A percentile compares a stretch with the other conserved stretches of the same genome.
Conservation (phyloP, 2,797 vertebrate species). For the Astyanax mexicanus region DNA sequence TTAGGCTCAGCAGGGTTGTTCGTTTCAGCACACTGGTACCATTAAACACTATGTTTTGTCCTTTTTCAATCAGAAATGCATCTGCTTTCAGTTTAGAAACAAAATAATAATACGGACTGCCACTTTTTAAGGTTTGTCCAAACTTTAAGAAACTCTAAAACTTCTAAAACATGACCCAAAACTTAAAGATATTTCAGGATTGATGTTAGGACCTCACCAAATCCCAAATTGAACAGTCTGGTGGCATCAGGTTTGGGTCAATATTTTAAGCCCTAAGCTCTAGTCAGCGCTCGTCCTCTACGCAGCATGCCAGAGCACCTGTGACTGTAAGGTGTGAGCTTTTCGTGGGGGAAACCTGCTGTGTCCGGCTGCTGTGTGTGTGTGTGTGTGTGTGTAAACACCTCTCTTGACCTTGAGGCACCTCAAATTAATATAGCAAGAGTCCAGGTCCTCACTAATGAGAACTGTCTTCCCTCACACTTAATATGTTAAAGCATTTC, state of each 20-base stretch:
- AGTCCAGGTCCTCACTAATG: conserved; percentile 32
- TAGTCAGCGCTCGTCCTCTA: conserved; percentile 39
- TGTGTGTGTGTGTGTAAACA: conserved; percentile 42
- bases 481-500: background rate
- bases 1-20: too few relatives aligned
- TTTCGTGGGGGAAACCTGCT: conserved; percentile 59
- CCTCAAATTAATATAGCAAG: conserved; percentile 32
- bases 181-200: background rate
- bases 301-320: conserved; percentile 36
- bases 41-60: too few relatives aligned
- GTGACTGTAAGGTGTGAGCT: conserved; percentile 53
- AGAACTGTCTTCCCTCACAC: background rate
- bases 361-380: conserved; percentile 46
- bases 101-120: too few relatives aligned
- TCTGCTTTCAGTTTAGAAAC: too few relatives aligned
- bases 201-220: background rate
- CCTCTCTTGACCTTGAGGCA: conserved; percentile 57
- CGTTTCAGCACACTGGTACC: too few relatives aligned
- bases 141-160: too few relatives aligned
- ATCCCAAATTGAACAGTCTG: background rate
- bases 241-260: background rate
- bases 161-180: too few relatives aligned
- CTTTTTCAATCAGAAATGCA: too few relatives aligned
- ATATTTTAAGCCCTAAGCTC: background rate
- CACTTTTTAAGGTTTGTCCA: too few relatives aligned